These are phyloP conservation scores for Euglossa dilemma DNA, from an alignment of 1,140 invertebrate genomes.

Conservation along the genomic window DNA sequence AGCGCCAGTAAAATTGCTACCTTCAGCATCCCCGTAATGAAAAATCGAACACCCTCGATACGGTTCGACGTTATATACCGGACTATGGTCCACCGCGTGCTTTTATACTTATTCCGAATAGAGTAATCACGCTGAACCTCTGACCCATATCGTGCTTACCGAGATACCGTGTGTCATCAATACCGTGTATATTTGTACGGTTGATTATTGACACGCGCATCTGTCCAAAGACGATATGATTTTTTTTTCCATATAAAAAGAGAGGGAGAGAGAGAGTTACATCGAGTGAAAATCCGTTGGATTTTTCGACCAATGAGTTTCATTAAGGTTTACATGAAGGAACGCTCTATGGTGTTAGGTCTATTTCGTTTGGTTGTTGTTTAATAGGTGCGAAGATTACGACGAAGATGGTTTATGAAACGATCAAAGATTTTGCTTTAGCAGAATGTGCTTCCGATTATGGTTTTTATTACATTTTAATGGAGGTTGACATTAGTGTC, in stretches of 20 bases:
- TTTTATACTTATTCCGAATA: constrained; percentile 44
- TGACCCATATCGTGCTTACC: constrained; percentile 9
- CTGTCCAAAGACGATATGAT: not conserved
- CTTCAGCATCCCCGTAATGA: constrained; percentile 49
- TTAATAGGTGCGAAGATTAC: no score
- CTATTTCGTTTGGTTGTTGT: no score
- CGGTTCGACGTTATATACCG: not conserved
- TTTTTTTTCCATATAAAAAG: not conserved
- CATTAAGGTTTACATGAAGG: no score
- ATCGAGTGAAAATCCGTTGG: no score
- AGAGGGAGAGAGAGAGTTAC: not conserved
- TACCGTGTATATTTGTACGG: not conserved
- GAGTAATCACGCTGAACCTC: constrained; percentile 26
- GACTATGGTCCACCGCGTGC: not conserved
- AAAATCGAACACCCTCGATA: not conserved
- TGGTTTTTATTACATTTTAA: no score
- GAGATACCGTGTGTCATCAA: not conserved
- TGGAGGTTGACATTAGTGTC: no score
- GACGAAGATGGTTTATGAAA: no score
- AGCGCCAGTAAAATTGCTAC: constrained; percentile 46
- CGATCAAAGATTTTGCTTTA: no score
- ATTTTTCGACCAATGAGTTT: no score
- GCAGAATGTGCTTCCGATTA: no score
- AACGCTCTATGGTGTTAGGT: no score
- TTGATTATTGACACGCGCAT: not conserved